These are phyloP conservation scores for Lycophotia porphyrea DNA, from an alignment of 2,888 invertebrate species.

Conservation along the genomic window DNA sequence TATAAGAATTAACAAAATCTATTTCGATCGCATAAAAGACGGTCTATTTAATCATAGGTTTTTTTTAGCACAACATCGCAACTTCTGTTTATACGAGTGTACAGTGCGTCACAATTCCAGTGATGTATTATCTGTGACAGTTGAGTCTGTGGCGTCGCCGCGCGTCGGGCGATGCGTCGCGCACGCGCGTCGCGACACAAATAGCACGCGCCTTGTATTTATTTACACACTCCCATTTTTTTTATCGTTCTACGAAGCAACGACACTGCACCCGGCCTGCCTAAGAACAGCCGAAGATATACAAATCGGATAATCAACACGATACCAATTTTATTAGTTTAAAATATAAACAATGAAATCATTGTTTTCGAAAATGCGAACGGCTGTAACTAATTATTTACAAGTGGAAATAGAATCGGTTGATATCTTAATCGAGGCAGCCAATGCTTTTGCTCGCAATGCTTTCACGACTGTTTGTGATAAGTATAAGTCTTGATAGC, in stretches of 20 bases:
- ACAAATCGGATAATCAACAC: slow-evolving; percentile 33
- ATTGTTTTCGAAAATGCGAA: slow-evolving; percentile 42
- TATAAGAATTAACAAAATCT: not conserved
- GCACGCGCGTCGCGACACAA: slow-evolving; percentile 80
- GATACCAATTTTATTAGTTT: slow-evolving; percentile 38
- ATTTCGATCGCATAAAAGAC: slow-evolving; percentile 1
- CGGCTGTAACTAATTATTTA: slow-evolving; percentile 31
- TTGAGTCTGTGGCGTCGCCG: slow-evolving; percentile 60
- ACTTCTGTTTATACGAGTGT: not conserved
- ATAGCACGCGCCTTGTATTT: slow-evolving; percentile 83
- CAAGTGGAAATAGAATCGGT: slow-evolving; percentile 44
- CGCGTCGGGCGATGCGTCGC: slow-evolving; percentile 64
- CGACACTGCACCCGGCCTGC: slow-evolving; percentile 52
- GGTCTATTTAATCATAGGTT: slow-evolving; percentile 3
- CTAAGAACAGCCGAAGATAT: slow-evolving; percentile 31
- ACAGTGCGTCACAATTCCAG: slow-evolving; percentile 49
- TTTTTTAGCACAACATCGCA: slow-evolving; percentile 29
- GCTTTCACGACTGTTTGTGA: slow-evolving; percentile 19
- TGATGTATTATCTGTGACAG: slow-evolving; percentile 68
- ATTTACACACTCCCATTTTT: slow-evolving; percentile 82
- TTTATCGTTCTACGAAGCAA: slow-evolving; percentile 70
- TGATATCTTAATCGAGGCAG: slow-evolving; percentile 44
- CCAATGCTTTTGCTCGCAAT: slow-evolving; percentile 19
- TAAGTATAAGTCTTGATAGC: too few relatives aligned
- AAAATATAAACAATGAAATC: slow-evolving; percentile 57